Conservation (phyloP, 2,888 invertebrate species). For the Scelioninae gen. 1 region DNA sequence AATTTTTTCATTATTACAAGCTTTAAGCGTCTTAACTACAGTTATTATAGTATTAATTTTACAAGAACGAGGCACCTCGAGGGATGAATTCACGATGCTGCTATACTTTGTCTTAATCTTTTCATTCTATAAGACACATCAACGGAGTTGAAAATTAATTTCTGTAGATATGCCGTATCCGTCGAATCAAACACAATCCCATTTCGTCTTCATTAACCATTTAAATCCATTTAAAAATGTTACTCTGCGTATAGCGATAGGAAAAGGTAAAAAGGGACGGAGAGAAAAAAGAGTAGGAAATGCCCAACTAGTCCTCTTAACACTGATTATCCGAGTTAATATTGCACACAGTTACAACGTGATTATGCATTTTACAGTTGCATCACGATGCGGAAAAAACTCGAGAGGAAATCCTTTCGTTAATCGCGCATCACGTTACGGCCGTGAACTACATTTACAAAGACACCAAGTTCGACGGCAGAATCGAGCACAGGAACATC, state of each 20-base stretch:
- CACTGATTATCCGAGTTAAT: constrained; percentile 29
- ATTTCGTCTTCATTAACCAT: constrained; percentile 19
- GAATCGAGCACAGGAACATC: constrained; percentile 94
- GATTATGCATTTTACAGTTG: constrained; percentile 84
- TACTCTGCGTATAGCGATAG: constrained; percentile 5
- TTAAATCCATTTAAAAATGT: constrained; percentile 28
- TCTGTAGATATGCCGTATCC: constrained; percentile 31
- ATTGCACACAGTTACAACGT: constrained; percentile 40
- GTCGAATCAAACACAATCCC: constrained; percentile 26
- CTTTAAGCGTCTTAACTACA: constrained; percentile 59
- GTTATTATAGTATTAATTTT: constrained; percentile 62
- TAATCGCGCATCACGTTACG: constrained; percentile 99
- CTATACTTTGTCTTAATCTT: constrained; percentile 63
- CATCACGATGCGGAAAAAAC: constrained; percentile 94
- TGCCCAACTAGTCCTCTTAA: neutral
- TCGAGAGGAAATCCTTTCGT: constrained; percentile 97
- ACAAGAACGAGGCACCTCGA: constrained; percentile 54
- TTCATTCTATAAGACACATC: constrained; percentile 49
- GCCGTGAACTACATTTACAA: constrained; percentile 99
- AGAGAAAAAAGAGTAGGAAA: neutral
- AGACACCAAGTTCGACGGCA: constrained; percentile 96
- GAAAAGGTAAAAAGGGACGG: constrained; percentile 4
- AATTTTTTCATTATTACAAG: constrained; percentile 57
- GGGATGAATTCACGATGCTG: constrained; percentile 58
- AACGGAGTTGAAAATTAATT: constrained; percentile 51